Conservation (phyloP, 2,113 vertebrate genomes). For the Ciconia boyciana region DNA sequence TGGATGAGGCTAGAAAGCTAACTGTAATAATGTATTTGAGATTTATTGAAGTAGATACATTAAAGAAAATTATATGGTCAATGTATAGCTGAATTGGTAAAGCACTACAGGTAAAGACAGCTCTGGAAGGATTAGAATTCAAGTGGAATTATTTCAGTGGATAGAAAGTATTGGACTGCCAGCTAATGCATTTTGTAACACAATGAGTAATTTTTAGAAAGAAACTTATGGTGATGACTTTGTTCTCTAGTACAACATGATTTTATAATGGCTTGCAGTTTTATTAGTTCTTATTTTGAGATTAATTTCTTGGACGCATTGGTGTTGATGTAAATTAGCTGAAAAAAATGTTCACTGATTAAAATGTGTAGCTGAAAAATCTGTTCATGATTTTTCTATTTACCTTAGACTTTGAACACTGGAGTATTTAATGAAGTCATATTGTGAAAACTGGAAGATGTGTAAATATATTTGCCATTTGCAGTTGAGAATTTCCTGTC, state of each 20-base stretch:
- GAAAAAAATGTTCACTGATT: not conserved
- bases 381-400: not conserved
- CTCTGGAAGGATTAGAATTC: not conserved
- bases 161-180: not conserved
- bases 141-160: not conserved
- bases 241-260: not conserved
- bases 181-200: not conserved
- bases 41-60: not conserved
- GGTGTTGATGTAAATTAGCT: not conserved
- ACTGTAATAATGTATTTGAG: not conserved
- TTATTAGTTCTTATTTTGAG: not conserved
- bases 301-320: not conserved
- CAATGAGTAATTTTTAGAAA: not conserved
- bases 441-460: not conserved
- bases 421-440: not conserved
- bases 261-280: not conserved
- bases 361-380: too few relatives aligned
- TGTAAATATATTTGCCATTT: not conserved
- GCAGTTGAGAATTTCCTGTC: not conserved
- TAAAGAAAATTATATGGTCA: not conserved
- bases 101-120: not conserved
- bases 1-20: not conserved
- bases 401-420: not conserved
- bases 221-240: not conserved
- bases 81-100: not conserved